Evolutionary conservation across 2,113 vertebrate species (phyloP).

Genomic region (Erythrolamprus reginae): DNA sequence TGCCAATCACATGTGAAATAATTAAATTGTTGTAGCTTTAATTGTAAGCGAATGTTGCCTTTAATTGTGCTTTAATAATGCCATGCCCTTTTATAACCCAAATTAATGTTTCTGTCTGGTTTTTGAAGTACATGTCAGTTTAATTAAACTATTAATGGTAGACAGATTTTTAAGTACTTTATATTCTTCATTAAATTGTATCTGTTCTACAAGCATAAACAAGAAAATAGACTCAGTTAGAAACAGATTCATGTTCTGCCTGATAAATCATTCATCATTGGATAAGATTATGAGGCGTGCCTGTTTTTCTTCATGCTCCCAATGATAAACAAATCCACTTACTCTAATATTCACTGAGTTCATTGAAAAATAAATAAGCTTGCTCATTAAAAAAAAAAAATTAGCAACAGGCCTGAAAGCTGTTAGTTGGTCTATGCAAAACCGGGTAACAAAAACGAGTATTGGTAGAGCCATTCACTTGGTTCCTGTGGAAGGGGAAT

Average conservation of each 20-base stretch:
- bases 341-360: constrained; percentile 54
- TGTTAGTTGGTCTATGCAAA: constrained; percentile 35
- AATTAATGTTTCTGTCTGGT: constrained; percentile 72
- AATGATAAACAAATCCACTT: constrained; percentile 58
- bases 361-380: constrained; percentile 57
- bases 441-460: constrained; percentile 23
- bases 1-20: constrained; percentile 70
- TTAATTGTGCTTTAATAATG: constrained; percentile 80
- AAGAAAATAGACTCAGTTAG: constrained; percentile 63
- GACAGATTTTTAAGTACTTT: constrained; percentile 73
- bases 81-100: constrained; percentile 77
- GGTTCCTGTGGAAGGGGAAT: background rate
- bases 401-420: constrained; percentile 13
- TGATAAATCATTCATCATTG: constrained; percentile 66
- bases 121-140: constrained; percentile 76
- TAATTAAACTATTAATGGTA: constrained; percentile 81
- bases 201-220: constrained; percentile 71
- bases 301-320: constrained; percentile 54
- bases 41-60: constrained; percentile 70
- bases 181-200: constrained; percentile 74
- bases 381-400: constrained; percentile 26
- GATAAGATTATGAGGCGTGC: constrained; percentile 52
- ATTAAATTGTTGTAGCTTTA: constrained; percentile 72
- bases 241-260: constrained; percentile 61
- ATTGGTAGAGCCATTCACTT: constrained; percentile 14